Base-by-base conservation (phyloP, 2,888 invertebrate species). In the Merodon equestris region DNA sequence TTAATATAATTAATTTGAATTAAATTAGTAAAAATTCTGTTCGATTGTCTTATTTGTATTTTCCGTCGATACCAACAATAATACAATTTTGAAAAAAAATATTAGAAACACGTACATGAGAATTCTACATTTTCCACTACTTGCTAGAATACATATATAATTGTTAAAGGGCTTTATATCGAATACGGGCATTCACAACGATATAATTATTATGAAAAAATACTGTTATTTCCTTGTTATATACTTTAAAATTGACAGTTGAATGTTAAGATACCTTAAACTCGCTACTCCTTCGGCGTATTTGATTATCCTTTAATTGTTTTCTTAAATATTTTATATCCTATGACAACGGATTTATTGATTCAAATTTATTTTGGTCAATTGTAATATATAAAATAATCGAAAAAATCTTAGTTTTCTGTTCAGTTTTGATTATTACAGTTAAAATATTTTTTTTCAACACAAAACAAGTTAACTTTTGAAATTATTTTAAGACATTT, bases 161-260 rank as follows among this genome's bases (percentile, higher is more conserved):
- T 40, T 10, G 27, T 3, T 40, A 7, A 34, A 36, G 40, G 54
- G 48, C 13, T 44, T 27, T 42, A 18, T 54, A 40, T 66, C 10
- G 53, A 64, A 63, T 53, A 75, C 51, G 17, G 66, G 45, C 42
- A 67, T 60, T 50, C 56, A 66, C 57, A 57, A 61, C 15, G 67
- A 44, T 50, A 19, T 73, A 63, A 53, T 70, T 34, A 51, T 36
- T 17, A 44, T 68, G 47, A 38, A 68, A 54, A 64, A 73, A 63
- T 77, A 67, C 57, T 63, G 53, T 47, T 68, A 70, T 58, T 19
- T 48, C 15, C 57, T 68, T 5, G 34, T 27, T 64, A 51, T 63
- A 53, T 51, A 57, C 27, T 63, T 74, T 38, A 74, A 74, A 74
- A 74, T 79, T 74, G 74, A 79, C 73, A 79, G 53, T 74, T 58